A percentile compares a stretch with the other conserved stretches of the same genome.
phyloP scores from a whole-genome alignment of 2,797 vertebrate genomes.

The Nannoperca australis region DNA sequence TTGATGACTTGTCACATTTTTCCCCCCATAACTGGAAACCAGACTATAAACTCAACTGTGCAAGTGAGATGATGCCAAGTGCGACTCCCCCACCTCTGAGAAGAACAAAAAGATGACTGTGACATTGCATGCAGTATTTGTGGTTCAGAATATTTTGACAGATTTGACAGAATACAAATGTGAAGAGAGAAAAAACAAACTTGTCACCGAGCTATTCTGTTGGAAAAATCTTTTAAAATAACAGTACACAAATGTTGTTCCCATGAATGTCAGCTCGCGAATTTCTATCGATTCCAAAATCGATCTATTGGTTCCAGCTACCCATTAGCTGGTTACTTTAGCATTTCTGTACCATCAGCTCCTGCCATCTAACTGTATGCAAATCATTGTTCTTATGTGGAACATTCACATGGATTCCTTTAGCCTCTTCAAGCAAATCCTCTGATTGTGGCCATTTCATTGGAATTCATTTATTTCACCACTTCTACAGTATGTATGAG shows the following conservation, averaged over 20 bases:
- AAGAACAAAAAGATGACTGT: constrained; percentile 68
- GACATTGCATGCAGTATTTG: constrained; percentile 52
- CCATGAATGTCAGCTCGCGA: constrained; percentile 17
- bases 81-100: constrained; percentile 73
- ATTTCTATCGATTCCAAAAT: constrained; percentile 19
- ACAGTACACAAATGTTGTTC: constrained; percentile 19
- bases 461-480: too few relatives aligned
- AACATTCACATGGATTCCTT: neutral
- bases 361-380: neutral
- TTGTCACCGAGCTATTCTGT: constrained; percentile 33
- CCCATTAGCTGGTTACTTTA: neutral
- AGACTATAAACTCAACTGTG: constrained; percentile 71
- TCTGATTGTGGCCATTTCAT: neutral
- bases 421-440: neutral
- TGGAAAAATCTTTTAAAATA: constrained; percentile 43
- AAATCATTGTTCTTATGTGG: neutral
- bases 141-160: constrained; percentile 50
- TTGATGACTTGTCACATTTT: constrained; percentile 65
- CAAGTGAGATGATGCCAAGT: constrained; percentile 70
- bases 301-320: neutral
- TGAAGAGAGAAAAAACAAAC: constrained; percentile 30
- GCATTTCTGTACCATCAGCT: neutral
- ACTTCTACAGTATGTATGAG: neutral
- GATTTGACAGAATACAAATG: constrained; percentile 55
- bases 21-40: constrained; percentile 56